These are phyloP conservation scores for Gastrophryne carolinensis DNA, from an alignment of 2,797 vertebrate genomes.

Conservation along the genomic window DNA sequence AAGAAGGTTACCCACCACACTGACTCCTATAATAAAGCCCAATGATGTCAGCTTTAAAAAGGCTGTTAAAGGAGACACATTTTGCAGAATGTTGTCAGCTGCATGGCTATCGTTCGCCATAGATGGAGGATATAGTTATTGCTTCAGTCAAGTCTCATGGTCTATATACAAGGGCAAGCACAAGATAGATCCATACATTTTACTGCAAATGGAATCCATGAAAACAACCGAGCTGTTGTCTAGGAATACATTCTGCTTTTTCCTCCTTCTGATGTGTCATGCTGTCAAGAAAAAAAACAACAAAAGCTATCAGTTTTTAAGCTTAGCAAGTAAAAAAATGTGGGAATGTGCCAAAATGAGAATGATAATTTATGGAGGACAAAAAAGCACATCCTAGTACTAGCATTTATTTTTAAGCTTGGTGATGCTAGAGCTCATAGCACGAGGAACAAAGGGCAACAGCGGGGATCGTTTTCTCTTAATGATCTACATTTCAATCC, in stretches of 20 bases:
- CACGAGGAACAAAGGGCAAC: conserved; percentile 48
- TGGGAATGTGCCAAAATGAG: conserved; percentile 68
- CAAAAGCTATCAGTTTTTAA: conserved; percentile 74
- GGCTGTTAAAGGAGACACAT: conserved; percentile 97
- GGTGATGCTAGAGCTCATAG: background rate
- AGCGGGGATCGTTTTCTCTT: conserved; percentile 13
- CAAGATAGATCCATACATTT: conserved; percentile 94
- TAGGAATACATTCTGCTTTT: conserved; percentile 88
- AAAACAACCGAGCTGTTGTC: conserved; percentile 78
- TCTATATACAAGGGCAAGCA: conserved; percentile 88
- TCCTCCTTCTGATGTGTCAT: conserved; percentile 87
- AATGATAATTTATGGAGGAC: conserved; percentile 69
- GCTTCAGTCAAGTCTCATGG: conserved; percentile 99
- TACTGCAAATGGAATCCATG: conserved; percentile 96
- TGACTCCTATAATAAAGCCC: conserved; percentile 98
- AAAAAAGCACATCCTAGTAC: conserved; percentile 70
- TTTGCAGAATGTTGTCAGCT: conserved; percentile 99
- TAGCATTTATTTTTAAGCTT: conserved; percentile 64
- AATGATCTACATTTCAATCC: background rate
- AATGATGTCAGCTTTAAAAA: conserved; percentile 99
- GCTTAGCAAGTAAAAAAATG: conserved; percentile 71
- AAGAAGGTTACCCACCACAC: conserved; percentile 98
- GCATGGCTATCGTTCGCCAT: conserved; percentile 99
- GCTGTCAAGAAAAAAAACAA: conserved; percentile 86
- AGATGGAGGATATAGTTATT: conserved; percentile 98